These are phyloP conservation scores for Mesitornis unicolor DNA, from an alignment of 2,113 vertebrate genomes.

Conservation along the genomic window DNA sequence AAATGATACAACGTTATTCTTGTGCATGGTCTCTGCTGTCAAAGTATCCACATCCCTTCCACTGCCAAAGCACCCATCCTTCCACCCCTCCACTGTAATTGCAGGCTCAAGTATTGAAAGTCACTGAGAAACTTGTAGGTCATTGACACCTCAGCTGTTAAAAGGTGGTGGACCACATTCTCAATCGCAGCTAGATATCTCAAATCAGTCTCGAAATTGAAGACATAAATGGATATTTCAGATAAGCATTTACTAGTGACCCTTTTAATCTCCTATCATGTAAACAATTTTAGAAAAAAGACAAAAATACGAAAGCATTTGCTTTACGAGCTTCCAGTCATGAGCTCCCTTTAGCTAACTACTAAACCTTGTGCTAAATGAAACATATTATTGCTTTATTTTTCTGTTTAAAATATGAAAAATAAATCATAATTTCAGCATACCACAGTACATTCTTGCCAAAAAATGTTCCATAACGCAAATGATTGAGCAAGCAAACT, in stretches of 20 bases:
- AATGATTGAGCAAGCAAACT: not conserved
- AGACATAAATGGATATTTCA: not conserved
- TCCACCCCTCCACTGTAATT: not conserved
- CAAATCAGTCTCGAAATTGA: not conserved
- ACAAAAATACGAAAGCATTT: not conserved
- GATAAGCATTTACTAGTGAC: not conserved
- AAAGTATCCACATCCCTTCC: no score
- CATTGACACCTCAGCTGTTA: not conserved
- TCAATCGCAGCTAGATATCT: not conserved
- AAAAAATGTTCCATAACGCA: not conserved
- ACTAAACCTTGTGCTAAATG: not conserved
- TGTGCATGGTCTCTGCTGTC: not conserved
- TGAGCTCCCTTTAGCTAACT: not conserved
- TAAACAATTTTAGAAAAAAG: not conserved
- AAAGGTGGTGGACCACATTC: not conserved
- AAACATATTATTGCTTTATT: not conserved
- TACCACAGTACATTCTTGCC: not conserved
- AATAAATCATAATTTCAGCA: not conserved
- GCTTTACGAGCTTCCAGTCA: not conserved
- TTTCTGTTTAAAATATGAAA: not conserved
- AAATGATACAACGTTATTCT: not conserved
- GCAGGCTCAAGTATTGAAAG: not conserved
- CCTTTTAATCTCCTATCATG: not conserved
- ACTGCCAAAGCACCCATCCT: not conserved
- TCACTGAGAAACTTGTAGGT: not conserved